Evolutionary conservation across 2,113 vertebrate species (phyloP), one percentile per base, ranked within the genome.

Genomic region (Barnardius zonarius): DNA sequence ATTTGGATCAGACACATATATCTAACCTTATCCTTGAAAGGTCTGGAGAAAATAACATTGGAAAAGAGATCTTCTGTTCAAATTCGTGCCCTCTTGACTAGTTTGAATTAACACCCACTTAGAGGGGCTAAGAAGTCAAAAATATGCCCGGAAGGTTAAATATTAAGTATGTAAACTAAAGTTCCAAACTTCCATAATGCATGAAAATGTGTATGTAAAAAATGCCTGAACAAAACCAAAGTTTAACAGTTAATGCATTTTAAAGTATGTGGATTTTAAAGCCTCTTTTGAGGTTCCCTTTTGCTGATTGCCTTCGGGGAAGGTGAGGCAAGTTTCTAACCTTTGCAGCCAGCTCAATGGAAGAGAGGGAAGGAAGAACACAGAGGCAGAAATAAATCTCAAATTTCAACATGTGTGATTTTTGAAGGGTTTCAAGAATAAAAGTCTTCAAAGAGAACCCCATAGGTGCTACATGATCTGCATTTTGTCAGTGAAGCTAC

Each of bases 251-350:
- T 95, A 85, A 92, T 85, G 67, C 80, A 91, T 93, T 96, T 96
- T 88, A 96, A 96, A 95, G 75, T 83, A 49, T 83, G 69, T 90
- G 86, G 83, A 89, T 94, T 97, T 97, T 67, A 72, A 97, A 94
- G 75, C 17, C 67, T 77, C 96, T 94, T 96, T 78, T 91, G 82
- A 93, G 88, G 49, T 83, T 96, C 59, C 20, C 30, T 57, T 96
- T 93, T 96, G 74, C 85, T 96, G 72, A n/a, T 96, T 97, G 95
- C 97, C 97, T 97, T 95, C 66, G 94, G 97, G 97, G 96, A 75
- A 96, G 81, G 95, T 95, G 96, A 95, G 75, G 81, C 92, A 86
- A 94, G 39, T 88, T 96, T 96, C 69, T 97, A 93, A 97, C 96
- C 96, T 97, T 96, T 97, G 72, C 88, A 97, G 63, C 57, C 83